A percentile compares a stretch with the other conserved stretches of the same genome.
Evolutionary conservation across 1,140 invertebrate genomes (phyloP).

Genomic region (Patella vulgata): DNA sequence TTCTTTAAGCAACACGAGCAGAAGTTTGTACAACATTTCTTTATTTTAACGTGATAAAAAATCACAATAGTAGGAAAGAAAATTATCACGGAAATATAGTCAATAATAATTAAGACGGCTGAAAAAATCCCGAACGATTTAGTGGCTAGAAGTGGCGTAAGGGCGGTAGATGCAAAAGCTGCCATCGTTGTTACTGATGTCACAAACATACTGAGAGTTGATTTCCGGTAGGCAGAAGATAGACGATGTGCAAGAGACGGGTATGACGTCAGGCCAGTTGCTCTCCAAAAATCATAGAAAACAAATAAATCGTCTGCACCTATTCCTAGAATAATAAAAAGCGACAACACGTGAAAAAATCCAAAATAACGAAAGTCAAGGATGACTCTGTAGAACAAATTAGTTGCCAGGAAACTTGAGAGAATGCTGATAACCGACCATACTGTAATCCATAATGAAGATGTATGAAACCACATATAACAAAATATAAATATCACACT

Average conservation of each 20-base stretch:
- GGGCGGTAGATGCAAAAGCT: constrained; percentile 51
- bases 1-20: constrained; percentile 13
- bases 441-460: constrained; percentile 42
- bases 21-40: constrained; percentile 20
- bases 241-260: constrained; percentile 49
- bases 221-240: constrained; percentile 49
- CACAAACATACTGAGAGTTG: constrained; percentile 52
- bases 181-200: constrained; percentile 57
- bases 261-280: constrained; percentile 33
- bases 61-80: constrained; percentile 59
- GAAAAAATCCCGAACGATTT: constrained; percentile 57
- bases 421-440: constrained; percentile 49
- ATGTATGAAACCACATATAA: constrained; percentile 45
- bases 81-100: constrained; percentile 56
- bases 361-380: constrained; percentile 55
- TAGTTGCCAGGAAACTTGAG: constrained; percentile 49
- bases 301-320: constrained; percentile 60
- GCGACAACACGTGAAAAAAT: constrained; percentile 53
- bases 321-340: constrained; percentile 58
- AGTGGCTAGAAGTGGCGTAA: constrained; percentile 50
- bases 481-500: constrained; percentile 47
- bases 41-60: constrained; percentile 44
- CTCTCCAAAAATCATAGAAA: constrained; percentile 55
- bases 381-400: constrained; percentile 50
- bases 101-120: constrained; percentile 49